Evolutionary conservation across 2,113 vertebrate genomes (phyloP), one percentile per base, ranked within the genome.

Genomic region (Burhinus oedicnemus): DNA sequence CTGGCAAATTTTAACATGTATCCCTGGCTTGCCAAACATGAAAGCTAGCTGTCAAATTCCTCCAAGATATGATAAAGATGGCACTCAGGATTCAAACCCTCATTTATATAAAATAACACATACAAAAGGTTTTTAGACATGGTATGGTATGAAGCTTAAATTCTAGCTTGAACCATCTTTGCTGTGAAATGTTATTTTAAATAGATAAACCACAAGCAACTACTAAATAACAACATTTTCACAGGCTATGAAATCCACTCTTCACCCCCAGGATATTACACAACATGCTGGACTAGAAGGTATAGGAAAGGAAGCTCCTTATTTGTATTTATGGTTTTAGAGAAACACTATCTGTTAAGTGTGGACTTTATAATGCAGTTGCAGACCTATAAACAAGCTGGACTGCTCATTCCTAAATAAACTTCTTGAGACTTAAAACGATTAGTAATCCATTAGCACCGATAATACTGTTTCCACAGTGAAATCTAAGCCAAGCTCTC

Each of bases 1-100:
- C 97, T 97, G 96, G 96, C 90, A 95, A 97, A 95, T 95, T 97
- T 96, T 97, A 97, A 97, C 96, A 95, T 94, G 95, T 84, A 96
- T 96, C 96, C 83, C 68, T 66, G 20, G 76, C 95, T 93, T 95
- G 95, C 91, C 92, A 97, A 95, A 96, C 78, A 84, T 86, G 91
- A 97, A 92, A 93, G 86, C 95, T 93, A 97, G 91, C 96, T 97
- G 95, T 97, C 95, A 96, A 96, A 97, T 97, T 96, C 95, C 96
- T 96, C 94, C 70, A 52, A 96, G 95, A 96, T 95, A 97, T 68
- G 94, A 97, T 92, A 96, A 96, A 97, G 94, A 95, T 90, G 93
- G 91, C 95, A 95, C 95, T 93, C 86, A 30, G 90, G 91, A 96
- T 93, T 93, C 90, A 97, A 94, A 93, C 64, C 60, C 84, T 38